Evolutionary conservation across 2,888 invertebrate species (phyloP).

Genomic region (Rhorus exstirpatorius): DNA sequence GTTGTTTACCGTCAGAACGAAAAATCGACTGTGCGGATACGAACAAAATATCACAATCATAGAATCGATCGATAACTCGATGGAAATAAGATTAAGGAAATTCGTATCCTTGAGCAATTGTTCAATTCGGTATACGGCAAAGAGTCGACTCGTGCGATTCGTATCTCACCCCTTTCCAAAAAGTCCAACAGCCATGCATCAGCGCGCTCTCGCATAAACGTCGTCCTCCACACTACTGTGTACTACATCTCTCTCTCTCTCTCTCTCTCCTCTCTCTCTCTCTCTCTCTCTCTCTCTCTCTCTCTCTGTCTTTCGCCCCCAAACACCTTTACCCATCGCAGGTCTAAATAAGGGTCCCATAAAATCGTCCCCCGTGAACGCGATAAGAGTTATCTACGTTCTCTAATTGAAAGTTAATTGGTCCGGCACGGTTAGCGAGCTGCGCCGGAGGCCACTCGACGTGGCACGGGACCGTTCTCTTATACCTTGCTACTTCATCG

Average conservation of each 20-base stretch:
- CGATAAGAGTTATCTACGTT: slow-evolving; percentile 85
- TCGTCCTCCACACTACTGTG: slow-evolving; percentile 21
- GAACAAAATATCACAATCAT: neutral
- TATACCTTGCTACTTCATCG: slow-evolving; percentile 31
- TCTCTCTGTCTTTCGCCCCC: slow-evolving; percentile 1
- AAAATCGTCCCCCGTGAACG: slow-evolving; percentile 83
- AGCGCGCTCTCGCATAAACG: slow-evolving; percentile 60
- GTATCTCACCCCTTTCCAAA: slow-evolving; percentile 81
- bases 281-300: slow-evolving; percentile 14
- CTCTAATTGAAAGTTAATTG: slow-evolving; percentile 86
- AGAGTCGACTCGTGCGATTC: slow-evolving; percentile 73
- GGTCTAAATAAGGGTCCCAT: slow-evolving; percentile 83
- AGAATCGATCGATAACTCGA: slow-evolving; percentile 65
- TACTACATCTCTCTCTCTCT: neutral
- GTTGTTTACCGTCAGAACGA: neutral
- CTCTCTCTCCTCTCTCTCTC: slow-evolving; percentile 2
- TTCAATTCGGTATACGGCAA: slow-evolving; percentile 10
- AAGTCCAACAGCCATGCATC: slow-evolving; percentile 59
- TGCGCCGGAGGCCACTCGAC: slow-evolving; percentile 63
- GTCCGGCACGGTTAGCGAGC: slow-evolving; percentile 82
- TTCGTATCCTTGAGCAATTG: slow-evolving; percentile 17
- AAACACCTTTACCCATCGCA: slow-evolving; percentile 48
- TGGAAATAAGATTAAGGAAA: slow-evolving; percentile 66
- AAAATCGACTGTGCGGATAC: neutral
- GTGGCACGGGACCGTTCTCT: slow-evolving; percentile 55